Base-by-base conservation (phyloP, 2,113 vertebrate genomes). In the Podarcis raffonei region DNA sequence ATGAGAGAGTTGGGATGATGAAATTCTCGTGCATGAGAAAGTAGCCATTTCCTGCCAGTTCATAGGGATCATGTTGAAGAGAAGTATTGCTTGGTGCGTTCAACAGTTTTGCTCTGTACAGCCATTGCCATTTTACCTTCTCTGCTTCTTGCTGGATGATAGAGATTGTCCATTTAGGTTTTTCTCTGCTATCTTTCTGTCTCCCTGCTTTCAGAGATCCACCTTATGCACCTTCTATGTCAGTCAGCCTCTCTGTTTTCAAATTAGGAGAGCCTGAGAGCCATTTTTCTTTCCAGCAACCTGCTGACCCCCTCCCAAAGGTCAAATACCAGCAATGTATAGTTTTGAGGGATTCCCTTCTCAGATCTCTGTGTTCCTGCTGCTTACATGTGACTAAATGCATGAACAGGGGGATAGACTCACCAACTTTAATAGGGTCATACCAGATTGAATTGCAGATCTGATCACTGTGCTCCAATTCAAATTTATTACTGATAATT, bases 21-120 rank as follows among this genome's bases (percentile, higher is more conserved):
- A 48, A 69, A 77, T 0, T 72, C 30, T 75, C 86, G 59, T 65
- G 30, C 76, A 80, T 88, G 79, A 93, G 92, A 91, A 94, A 59
- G 84, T 23, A 57, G 15, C 5, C 35, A 59, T 48, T 87, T 68
- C 62, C 65, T 35, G 71, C 1, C 23, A 72, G 53, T 25, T 65
- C 62, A 2, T 16, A 1, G 30, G 59, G 69, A 81, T 72, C 6
- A 2, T 0, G 1, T 66, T 82, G 80, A 35, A 87, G 22, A 15
- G 5, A 75, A 20, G 32, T 75, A 27, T 35, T 25, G 20, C 6
- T 4, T 53, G 25, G 15, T 75, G 1, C 3, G 1, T 62, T 37
- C 6, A 37, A 53, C n/a, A 69, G 37, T 8, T 30, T 39, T 1
- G 27, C 30, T 66, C 6, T 11, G 8, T 86, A 62, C 8, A 22